Base-by-base conservation (phyloP, 2,113 vertebrate genomes). In the Nycticebus coucang region DNA sequence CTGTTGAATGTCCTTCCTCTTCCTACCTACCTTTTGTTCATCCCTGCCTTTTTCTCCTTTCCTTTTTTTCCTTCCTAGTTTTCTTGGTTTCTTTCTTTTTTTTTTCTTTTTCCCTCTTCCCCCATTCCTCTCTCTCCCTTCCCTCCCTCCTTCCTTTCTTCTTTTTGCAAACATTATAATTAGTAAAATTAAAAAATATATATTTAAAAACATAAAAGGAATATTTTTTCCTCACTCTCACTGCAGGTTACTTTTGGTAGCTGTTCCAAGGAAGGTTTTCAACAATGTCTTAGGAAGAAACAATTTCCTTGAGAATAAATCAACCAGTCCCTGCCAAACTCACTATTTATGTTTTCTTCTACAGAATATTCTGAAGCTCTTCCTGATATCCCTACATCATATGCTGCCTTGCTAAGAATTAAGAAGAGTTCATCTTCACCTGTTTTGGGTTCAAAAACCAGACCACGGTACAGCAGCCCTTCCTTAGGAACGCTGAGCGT, bases 401-500 rank as follows among this genome's bases (percentile, higher is more conserved):
- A 99, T 83, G 98, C 99, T 92, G 98, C 99, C 55, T 98, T 99
- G 83, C 92, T 99, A 96, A 98, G 99, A 97, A 99, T 99, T 98
- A 99, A 98, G 98, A 99, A 98, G 91, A 99, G 99, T 93, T 99
- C 99, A 18, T 98, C 98, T 69, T 98, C 99, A 68, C 68, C 98
- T 4, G 94, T 98, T 82, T 98, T 99, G 94, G 98, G 97, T 95
- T 98, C 99, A 60, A 99, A 98, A 96, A 97, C 90, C 96, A 98
- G 99, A 98, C 98, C 98, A 60, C 98, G 98, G 6, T 92, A 81
- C 26, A 97, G n/a, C 80, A 92, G 35, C 28, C 97, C 97, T 78
- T 98, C 95, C 14, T 95, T 96, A 97, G 98, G 97, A 97, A 97
- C 97, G 5, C 4, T 96, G 50, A 95, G 97, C 55, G 97, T 96